Evolutionary conservation across 1,140 invertebrate genomes (phyloP).

Genomic region (Nixonia krombeini): DNA sequence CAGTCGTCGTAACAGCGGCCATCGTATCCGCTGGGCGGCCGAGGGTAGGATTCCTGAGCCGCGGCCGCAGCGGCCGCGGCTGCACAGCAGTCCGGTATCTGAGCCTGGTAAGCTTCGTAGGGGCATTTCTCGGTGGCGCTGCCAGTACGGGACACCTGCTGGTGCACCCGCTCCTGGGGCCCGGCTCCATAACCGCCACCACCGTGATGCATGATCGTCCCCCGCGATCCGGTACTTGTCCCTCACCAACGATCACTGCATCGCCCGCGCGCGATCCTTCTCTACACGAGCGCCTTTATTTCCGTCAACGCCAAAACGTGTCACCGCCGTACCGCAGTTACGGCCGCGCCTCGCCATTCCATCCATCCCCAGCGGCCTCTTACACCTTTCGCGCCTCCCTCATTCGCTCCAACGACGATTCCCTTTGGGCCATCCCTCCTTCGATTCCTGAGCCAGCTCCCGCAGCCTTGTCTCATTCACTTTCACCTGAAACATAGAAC

Average conservation of each 20-base stretch:
- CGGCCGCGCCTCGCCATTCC: slow-evolving; percentile 1
- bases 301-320: slow-evolving; percentile 4
- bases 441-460: no score
- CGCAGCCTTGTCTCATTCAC: not conserved
- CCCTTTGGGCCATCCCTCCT: not conserved
- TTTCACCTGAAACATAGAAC: slow-evolving; percentile 5
- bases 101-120: slow-evolving; percentile 63
- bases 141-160: slow-evolving; percentile 45
- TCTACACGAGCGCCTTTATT: slow-evolving; percentile 6
- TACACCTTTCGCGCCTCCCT: not conserved
- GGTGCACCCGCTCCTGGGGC: slow-evolving; percentile 68
- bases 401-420: no score
- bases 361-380: not conserved
- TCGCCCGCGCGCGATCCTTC: slow-evolving; percentile 2
- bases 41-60: slow-evolving; percentile 63
- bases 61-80: slow-evolving; percentile 55
- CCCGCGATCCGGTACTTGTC: slow-evolving; percentile 13
- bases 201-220: slow-evolving; percentile 57
- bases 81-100: slow-evolving; percentile 69
- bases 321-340: slow-evolving; percentile 1
- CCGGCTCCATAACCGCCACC: slow-evolving; percentile 57
- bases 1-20: slow-evolving; percentile 67
- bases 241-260: slow-evolving; percentile 27
- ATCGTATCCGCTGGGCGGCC: slow-evolving; percentile 66
- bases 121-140: slow-evolving; percentile 61